These are phyloP conservation scores for Planococcus citri DNA, from an alignment of 1,140 invertebrate species.

Conservation along the genomic window DNA sequence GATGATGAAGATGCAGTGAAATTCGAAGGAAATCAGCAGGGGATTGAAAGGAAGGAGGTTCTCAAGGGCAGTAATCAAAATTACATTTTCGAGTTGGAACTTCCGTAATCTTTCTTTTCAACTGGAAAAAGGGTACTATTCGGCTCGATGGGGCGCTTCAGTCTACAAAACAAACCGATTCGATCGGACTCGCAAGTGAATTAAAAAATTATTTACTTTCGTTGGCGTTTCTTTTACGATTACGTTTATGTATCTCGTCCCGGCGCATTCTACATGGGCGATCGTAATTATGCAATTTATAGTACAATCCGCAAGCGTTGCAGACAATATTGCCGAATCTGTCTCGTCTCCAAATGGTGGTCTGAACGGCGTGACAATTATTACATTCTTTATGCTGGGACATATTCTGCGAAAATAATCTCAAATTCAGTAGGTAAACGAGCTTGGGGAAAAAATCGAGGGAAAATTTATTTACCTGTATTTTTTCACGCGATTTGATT, in stretches of 20 bases:
- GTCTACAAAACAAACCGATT: too few relatives aligned
- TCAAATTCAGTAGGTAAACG: not conserved
- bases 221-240: constrained; percentile 24
- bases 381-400: constrained; percentile 22
- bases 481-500: constrained; percentile 9
- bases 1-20: too few relatives aligned
- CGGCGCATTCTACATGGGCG: constrained; percentile 23
- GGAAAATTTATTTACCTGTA: not conserved
- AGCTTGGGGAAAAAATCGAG: not conserved
- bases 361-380: constrained; percentile 22
- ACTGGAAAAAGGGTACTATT: too few relatives aligned
- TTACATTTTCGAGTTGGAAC: too few relatives aligned
- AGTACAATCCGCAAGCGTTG: constrained; percentile 25
- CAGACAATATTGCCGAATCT: constrained; percentile 23
- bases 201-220: constrained; percentile 24
- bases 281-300: constrained; percentile 24
- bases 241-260: constrained; percentile 22
- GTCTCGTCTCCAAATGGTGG: constrained; percentile 24
- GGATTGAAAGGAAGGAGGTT: too few relatives aligned
- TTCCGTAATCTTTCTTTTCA: too few relatives aligned
- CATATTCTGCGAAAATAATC: constrained; percentile 18
- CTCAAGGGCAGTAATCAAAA: too few relatives aligned
- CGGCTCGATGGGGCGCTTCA: too few relatives aligned
- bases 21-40: too few relatives aligned
- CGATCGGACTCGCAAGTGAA: too few relatives aligned